Evolutionary conservation across 2,888 invertebrate genomes (phyloP), one percentile per base, ranked within the genome.

Genomic region (Scrobipalpa atriplicella): DNA sequence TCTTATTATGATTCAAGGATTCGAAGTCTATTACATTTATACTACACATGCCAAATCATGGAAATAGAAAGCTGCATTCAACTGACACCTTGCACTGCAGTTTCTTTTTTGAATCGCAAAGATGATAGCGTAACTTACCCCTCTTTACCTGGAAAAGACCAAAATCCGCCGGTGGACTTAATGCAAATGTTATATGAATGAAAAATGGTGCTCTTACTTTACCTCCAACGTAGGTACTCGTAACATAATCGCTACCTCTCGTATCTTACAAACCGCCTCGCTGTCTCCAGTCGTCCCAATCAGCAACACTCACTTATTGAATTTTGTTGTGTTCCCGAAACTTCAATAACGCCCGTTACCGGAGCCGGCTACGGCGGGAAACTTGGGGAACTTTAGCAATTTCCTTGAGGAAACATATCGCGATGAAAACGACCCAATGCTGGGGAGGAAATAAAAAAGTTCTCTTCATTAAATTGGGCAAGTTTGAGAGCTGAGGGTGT

Each of bases 371-470:
- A 29, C 81, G 82, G 76, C 68, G 78, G 82, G 78, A 84, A 91
- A 91, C n/a, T n/a, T n/a, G n/a, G n/a, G n/a, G n/a, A n/a, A n/a
- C 87, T 92, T 92, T 91, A 84, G 88, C 90, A 92, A 92, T 92
- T 91, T 91, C 91, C 91, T 85, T 83, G 84, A 81, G 80, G 79
- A 80, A 79, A 81, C 84, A 82, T 85, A 87, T 86, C 88, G 83
- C 76, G 83, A 82, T 81, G 75, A 52, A 36, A 58, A 29, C 29
- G 65, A 64, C 66, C 64, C 47, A 21, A 43, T 61, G 43, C 29
- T 41, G n/a, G 52, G 18, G 63, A 61, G 43, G 38, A 66, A 64
- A 56, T 67, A 66, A 64, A 64, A 61, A 56, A 54, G 16, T 41
- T 51, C 38, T 43, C 56, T 54, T 54, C 54, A 39, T 56, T 56